Percentiles rank a stretch among this genome's conserved stretches.
phyloP scores from a whole-genome alignment of 2,888 invertebrate species.

The Leptinotarsa juncta region DNA sequence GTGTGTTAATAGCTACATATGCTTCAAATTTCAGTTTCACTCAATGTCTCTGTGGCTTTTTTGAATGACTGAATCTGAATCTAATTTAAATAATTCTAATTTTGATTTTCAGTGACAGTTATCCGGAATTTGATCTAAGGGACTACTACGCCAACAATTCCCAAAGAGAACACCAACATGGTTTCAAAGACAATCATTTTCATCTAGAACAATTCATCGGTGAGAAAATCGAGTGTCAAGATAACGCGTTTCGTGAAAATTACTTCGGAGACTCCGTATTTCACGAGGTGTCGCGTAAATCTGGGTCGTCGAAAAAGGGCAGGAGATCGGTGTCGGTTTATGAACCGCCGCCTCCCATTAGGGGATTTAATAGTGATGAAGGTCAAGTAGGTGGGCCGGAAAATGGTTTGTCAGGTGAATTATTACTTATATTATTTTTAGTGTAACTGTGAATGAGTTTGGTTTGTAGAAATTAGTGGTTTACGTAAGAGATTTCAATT shows the following conservation, averaged over 20 bases:
- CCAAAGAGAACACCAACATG: not conserved
- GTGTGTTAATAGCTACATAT: too few relatives aligned
- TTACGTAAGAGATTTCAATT: too few relatives aligned
- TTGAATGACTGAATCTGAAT: too few relatives aligned
- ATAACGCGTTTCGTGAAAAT: conserved; percentile 31
- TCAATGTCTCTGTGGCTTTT: too few relatives aligned
- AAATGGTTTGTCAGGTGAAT: conserved; percentile 35
- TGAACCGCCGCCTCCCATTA: conserved; percentile 33
- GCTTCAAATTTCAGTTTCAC: too few relatives aligned
- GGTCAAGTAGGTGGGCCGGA: conserved; percentile 28
- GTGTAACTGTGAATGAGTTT: not conserved
- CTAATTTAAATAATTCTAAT: too few relatives aligned
- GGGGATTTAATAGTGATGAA: conserved; percentile 27
- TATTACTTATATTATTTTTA: conserved; percentile 6
- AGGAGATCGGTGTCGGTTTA: conserved; percentile 33
- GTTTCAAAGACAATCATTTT: conserved; percentile 12
- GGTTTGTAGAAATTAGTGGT: not conserved
- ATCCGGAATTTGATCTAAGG: conserved; percentile 20
- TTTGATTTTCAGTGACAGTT: conserved; percentile 25
- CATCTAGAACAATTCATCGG: conserved; percentile 14
- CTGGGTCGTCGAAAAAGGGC: conserved; percentile 27
- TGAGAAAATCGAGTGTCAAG: conserved; percentile 29
- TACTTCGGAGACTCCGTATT: conserved; percentile 29
- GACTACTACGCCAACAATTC: conserved; percentile 22
- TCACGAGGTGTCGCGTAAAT: conserved; percentile 26